These are phyloP conservation scores for Todus mexicanus DNA, from an alignment of 2,797 vertebrate genomes.

Conservation along the genomic window DNA sequence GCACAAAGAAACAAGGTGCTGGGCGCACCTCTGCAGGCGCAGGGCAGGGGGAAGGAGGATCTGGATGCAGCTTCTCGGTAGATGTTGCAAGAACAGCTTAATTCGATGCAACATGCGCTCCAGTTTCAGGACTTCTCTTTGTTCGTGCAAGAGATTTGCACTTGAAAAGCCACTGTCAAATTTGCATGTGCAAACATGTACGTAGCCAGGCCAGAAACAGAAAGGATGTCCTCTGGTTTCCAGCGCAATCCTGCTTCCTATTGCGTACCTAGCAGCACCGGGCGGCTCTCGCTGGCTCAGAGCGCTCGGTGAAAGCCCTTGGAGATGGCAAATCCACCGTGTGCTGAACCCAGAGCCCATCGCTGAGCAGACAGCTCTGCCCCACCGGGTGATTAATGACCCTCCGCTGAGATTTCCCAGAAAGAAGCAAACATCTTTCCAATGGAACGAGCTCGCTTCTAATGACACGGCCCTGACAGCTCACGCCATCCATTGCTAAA, in stretches of 20 bases:
- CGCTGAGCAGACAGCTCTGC: background rate
- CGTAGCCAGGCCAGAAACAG: background rate
- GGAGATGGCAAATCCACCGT: fast-evolving
- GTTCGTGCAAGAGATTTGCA: constrained; percentile 17
- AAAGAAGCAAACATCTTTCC: background rate
- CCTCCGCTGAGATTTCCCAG: background rate
- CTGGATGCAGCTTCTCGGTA: background rate
- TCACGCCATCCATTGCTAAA: background rate
- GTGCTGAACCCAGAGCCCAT: background rate
- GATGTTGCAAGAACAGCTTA: background rate
- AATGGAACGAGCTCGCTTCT: background rate
- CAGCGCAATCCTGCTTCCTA: background rate
- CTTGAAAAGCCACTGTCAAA: constrained; percentile 47
- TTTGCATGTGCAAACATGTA: background rate
- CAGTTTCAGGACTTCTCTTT: background rate
- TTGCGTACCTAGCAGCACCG: background rate
- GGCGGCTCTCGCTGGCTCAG: background rate
- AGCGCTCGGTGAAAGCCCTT: fast-evolving
- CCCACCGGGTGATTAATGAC: background rate
- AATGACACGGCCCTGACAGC: background rate
- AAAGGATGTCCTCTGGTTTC: background rate
- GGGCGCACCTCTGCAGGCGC: background rate
- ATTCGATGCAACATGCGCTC: background rate
- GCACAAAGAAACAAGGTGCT: background rate
- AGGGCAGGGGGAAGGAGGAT: background rate